Percentiles rank a stretch among this genome's conserved stretches.
Evolutionary conservation across 2,888 invertebrate species (phyloP).

Genomic region (Pseudoips prasinana): DNA sequence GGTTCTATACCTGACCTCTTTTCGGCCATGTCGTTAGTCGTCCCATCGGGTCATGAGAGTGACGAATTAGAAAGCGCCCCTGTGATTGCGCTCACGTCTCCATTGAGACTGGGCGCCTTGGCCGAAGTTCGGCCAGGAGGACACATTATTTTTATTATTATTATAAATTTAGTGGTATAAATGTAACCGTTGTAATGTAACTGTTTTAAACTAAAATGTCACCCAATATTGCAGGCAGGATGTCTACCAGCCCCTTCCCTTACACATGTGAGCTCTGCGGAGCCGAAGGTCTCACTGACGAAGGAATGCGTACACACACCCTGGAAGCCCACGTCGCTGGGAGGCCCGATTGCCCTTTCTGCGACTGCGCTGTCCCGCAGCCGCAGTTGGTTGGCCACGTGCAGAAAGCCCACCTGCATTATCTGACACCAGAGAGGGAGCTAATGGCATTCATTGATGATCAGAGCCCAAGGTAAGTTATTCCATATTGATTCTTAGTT

Average conservation of each 20-base stretch:
- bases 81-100: too few species aligned
- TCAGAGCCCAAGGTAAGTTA: constrained; percentile 80
- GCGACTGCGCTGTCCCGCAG: constrained; percentile 88
- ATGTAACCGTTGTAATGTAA: too few species aligned
- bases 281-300: constrained; percentile 89
- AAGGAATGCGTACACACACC: constrained; percentile 90
- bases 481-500: background rate
- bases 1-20: too few species aligned
- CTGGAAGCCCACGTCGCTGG: constrained; percentile 90
- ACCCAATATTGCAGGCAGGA: constrained; percentile 40
- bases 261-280: constrained; percentile 92
- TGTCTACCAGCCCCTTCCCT: constrained; percentile 74
- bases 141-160: too few species aligned
- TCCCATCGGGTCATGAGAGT: too few species aligned
- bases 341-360: constrained; percentile 90
- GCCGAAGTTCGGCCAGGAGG: too few species aligned
- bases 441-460: constrained; percentile 90
- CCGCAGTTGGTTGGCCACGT: constrained; percentile 90
- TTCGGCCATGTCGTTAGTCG: too few species aligned
- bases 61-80: too few species aligned
- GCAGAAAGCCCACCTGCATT: constrained; percentile 92
- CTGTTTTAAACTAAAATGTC: too few species aligned
- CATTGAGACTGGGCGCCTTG: too few species aligned
- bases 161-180: too few species aligned
- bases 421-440: constrained; percentile 90